Conservation (phyloP, 2,113 vertebrate species). For the Junco hyemalis region DNA sequence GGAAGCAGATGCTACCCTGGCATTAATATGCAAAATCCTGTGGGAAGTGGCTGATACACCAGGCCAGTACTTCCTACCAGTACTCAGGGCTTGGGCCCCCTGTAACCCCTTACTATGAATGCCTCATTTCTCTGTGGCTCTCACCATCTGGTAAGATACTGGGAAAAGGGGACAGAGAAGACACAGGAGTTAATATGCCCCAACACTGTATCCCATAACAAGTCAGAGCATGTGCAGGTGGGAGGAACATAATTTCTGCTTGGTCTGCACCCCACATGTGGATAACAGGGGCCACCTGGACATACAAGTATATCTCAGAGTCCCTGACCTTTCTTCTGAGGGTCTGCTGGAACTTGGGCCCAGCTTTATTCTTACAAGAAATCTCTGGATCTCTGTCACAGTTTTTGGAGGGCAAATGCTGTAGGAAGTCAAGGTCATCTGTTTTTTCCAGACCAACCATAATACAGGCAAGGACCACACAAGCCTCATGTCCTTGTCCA, state of each 20-base stretch:
- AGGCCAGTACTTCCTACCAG: neutral
- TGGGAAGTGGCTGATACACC: neutral
- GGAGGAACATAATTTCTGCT: neutral
- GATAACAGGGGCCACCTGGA: neutral
- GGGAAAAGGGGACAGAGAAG: neutral
- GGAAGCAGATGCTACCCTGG: neutral
- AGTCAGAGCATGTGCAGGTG: neutral
- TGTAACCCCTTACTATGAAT: rapidly evolving
- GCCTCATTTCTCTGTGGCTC: neutral
- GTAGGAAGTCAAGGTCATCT: neutral
- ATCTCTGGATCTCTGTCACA: neutral
- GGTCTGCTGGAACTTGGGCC: neutral
- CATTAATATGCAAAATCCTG: neutral
- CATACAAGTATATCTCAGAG: neutral
- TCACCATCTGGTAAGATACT: neutral
- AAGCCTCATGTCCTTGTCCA: neutral
- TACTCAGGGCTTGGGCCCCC: neutral
- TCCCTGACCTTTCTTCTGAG: neutral
- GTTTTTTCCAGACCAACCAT: neutral
- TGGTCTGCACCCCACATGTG: neutral
- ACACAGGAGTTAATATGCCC: neutral
- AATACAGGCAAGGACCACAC: neutral
- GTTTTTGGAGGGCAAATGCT: neutral
- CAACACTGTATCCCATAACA: neutral
- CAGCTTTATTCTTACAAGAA: neutral